Conservation (phyloP, 2,797 vertebrate genomes). For the Perodicticus potto region DNA sequence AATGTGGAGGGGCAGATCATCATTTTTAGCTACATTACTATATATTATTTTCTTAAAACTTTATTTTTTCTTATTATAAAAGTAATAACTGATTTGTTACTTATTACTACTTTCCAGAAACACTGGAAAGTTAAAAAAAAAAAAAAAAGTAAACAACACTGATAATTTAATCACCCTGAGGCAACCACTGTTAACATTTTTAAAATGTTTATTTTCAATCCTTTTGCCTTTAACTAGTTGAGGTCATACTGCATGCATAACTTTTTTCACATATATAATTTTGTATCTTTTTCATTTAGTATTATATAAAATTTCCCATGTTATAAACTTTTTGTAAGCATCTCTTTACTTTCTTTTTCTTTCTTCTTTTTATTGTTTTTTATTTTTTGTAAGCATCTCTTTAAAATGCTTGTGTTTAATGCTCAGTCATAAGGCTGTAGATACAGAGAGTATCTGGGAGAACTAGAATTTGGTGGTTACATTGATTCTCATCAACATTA, state of each 20-base stretch:
- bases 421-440: constrained; percentile 7
- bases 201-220: constrained; percentile 61
- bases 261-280: constrained; percentile 50
- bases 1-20: neutral
- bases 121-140: constrained; percentile 38
- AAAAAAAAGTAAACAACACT: constrained; percentile 26
- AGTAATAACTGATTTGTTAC: constrained; percentile 30
- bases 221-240: constrained; percentile 68
- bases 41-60: constrained; percentile 53
- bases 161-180: neutral
- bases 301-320: constrained; percentile 49
- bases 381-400: constrained; percentile 53
- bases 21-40: constrained; percentile 13
- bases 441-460: constrained; percentile 3
- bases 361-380: neutral
- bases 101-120: neutral
- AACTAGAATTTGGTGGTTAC: constrained; percentile 46
- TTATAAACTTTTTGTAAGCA: constrained; percentile 39
- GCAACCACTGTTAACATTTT: constrained; percentile 28
- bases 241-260: constrained; percentile 54
- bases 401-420: constrained; percentile 38
- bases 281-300: constrained; percentile 61
- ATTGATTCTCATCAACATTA: neutral
- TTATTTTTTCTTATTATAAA: constrained; percentile 63
- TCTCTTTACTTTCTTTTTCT: neutral